These are phyloP conservation scores for Arothron firmamentum DNA, from an alignment of 2,113 vertebrate species.

Conservation along the genomic window DNA sequence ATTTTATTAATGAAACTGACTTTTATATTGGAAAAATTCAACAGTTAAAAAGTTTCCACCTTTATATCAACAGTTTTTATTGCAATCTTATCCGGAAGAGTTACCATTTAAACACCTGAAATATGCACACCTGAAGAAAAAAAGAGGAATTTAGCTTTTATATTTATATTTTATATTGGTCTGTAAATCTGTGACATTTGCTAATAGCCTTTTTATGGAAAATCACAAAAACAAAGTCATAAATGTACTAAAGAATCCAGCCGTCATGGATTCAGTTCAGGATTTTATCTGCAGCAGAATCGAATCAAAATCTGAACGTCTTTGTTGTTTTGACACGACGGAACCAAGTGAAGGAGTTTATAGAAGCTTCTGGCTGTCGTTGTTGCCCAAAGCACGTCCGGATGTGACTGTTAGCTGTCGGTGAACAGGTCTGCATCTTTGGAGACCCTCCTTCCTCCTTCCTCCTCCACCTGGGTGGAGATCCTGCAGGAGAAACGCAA, in stretches of 20 bases:
- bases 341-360: slow-evolving; percentile 2
- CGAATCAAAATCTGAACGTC: slow-evolving; percentile 2
- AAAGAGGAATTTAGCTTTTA: neutral
- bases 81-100: slow-evolving; percentile 27
- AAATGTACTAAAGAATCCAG: neutral
- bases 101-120: neutral
- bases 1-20: no score
- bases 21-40: neutral
- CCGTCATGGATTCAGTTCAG: neutral
- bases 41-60: neutral
- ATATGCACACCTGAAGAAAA: no score
- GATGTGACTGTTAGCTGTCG: slow-evolving; percentile 28
- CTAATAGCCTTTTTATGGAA: no score
- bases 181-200: no score
- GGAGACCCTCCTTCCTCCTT: slow-evolving; percentile 27
- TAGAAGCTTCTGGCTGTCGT: slow-evolving; percentile 7
- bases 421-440: slow-evolving; percentile 35
- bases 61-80: slow-evolving; percentile 49
- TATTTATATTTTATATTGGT: no score
- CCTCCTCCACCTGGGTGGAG: slow-evolving; percentile 5
- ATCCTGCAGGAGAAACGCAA: slow-evolving; percentile 32
- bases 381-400: slow-evolving; percentile 10
- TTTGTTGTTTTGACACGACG: neutral
- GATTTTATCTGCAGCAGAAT: slow-evolving; percentile 8
- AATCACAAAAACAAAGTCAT: neutral